Percentiles rank a stretch among this genome's conserved stretches.
Conservation (phyloP, 2,888 invertebrate genomes). For the Watsonalla cultraria region DNA sequence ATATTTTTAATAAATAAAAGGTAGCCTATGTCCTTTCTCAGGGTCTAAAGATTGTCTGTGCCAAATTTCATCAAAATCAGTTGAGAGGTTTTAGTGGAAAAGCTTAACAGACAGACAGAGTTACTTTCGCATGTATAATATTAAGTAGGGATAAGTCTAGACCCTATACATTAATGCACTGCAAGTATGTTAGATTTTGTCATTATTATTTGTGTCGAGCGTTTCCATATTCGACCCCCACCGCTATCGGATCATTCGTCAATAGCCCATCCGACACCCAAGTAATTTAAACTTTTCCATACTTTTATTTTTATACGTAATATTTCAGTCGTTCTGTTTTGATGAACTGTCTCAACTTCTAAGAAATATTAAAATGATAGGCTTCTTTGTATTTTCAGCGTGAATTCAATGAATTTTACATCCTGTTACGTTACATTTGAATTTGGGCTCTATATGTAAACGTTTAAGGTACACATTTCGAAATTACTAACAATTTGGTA, state of each 20-base stretch:
- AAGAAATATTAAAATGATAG: neutral
- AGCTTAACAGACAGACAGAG: too few relatives aligned
- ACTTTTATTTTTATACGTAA: conserved; percentile 13
- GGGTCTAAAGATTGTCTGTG: too few relatives aligned
- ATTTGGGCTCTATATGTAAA: neutral
- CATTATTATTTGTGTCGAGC: neutral
- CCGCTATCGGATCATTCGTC: conserved; percentile 1
- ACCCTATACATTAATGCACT: too few relatives aligned
- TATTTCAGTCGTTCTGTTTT: neutral
- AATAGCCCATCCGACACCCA: conserved; percentile 27
- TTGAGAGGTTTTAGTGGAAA: too few relatives aligned
- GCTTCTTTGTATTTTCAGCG: neutral
- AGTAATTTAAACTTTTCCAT: conserved; percentile 28
- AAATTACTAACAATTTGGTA: neutral
- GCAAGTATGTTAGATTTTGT: too few relatives aligned
- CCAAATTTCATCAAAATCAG: too few relatives aligned
- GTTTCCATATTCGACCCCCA: neutral
- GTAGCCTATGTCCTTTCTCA: too few relatives aligned
- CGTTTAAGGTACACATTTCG: neutral
- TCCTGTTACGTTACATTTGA: neutral
- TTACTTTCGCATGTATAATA: too few relatives aligned
- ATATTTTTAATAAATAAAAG: too few relatives aligned
- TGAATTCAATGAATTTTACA: neutral
- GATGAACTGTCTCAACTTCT: neutral
- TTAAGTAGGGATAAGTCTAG: too few relatives aligned